A percentile compares a stretch with the other conserved stretches of the same genome.
These are phyloP conservation scores for Eufriesea mexicana DNA, from an alignment of 1,140 invertebrate species.

Conservation along the genomic window DNA sequence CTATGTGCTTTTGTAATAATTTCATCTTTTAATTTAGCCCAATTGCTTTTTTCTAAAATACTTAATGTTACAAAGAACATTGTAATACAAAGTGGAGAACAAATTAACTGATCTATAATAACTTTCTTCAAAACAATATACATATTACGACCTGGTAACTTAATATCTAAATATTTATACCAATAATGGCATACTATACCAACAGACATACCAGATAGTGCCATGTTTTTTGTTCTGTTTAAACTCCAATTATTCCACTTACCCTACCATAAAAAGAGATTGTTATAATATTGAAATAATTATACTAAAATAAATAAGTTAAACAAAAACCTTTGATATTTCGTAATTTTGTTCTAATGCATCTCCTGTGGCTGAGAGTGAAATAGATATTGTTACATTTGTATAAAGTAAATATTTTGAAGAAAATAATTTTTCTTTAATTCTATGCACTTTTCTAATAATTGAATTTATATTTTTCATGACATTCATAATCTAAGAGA, in stretches of 20 bases:
- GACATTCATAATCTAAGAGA: slow-evolving; percentile 52
- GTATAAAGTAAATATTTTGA: slow-evolving; percentile 91
- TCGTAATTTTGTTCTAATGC: slow-evolving; percentile 93
- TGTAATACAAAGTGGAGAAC: slow-evolving; percentile 92
- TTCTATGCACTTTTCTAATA: slow-evolving; percentile 44
- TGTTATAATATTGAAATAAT: background rate
- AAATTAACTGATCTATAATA: slow-evolving; percentile 92
- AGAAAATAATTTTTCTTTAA: slow-evolving; percentile 83
- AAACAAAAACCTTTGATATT: slow-evolving; percentile 83
- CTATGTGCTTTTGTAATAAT: slow-evolving; percentile 90
- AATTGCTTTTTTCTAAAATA: slow-evolving; percentile 86
- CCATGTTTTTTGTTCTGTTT: slow-evolving; percentile 90
- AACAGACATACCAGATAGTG: slow-evolving; percentile 88
- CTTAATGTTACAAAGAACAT: slow-evolving; percentile 92
- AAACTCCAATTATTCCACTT: slow-evolving; percentile 86
- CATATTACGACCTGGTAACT: slow-evolving; percentile 87
- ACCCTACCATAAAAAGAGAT: slow-evolving; percentile 58
- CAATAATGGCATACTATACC: slow-evolving; percentile 94
- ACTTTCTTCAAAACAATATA: slow-evolving; percentile 92
- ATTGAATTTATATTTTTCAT: slow-evolving; percentile 2
- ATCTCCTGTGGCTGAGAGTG: slow-evolving; percentile 91
- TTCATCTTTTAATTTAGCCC: slow-evolving; percentile 87
- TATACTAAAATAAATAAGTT: background rate
- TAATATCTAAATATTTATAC: slow-evolving; percentile 89
- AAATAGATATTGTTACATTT: slow-evolving; percentile 92